Conservation (phyloP, 2,113 vertebrate species). For the Brachionichthys hirsutus region DNA sequence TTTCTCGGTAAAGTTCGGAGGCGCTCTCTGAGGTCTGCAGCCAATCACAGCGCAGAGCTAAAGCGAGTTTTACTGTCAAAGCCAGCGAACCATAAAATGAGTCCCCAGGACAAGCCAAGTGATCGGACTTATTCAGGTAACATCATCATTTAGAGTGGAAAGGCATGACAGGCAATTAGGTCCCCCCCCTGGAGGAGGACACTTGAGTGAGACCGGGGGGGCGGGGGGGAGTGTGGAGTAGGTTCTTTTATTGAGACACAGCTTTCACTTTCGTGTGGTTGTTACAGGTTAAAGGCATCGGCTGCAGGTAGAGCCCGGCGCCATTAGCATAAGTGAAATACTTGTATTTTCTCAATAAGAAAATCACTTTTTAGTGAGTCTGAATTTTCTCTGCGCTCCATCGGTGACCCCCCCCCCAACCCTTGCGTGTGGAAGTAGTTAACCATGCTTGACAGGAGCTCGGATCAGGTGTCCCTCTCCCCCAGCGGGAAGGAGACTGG, state of each 20-base stretch:
- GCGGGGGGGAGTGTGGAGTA: too few relatives aligned
- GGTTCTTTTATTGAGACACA: constrained; percentile 2
- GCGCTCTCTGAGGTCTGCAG: constrained; percentile 29
- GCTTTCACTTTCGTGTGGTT: constrained; percentile 5
- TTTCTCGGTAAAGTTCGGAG: too few relatives aligned
- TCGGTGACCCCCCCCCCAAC: constrained; percentile 10
- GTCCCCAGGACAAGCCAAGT: constrained; percentile 22
- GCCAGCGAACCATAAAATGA: constrained; percentile 37
- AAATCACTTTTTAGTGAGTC: not conserved
- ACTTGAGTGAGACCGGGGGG: constrained; percentile 23
- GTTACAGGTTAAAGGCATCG: constrained; percentile 20
- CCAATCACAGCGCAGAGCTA: constrained; percentile 18
- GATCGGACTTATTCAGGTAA: constrained; percentile 38
- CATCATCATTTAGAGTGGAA: constrained; percentile 49
- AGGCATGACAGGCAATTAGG: constrained; percentile 37
- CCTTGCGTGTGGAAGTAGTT: constrained; percentile 43
- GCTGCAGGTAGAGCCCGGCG: not conserved
- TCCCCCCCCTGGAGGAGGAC: constrained; percentile 6
- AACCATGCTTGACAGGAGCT: constrained; percentile 53
- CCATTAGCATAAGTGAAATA: not conserved
- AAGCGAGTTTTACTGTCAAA: constrained; percentile 28
- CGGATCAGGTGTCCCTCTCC: constrained; percentile 62
- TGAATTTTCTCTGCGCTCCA: not conserved
- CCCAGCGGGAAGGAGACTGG: constrained; percentile 41
- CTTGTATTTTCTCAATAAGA: constrained; percentile 3